A percentile compares a stretch with the other conserved stretches of the same genome.
These are phyloP conservation scores for Celastrina argiolus DNA, from an alignment of 2,888 invertebrate species.

Conservation along the genomic window DNA sequence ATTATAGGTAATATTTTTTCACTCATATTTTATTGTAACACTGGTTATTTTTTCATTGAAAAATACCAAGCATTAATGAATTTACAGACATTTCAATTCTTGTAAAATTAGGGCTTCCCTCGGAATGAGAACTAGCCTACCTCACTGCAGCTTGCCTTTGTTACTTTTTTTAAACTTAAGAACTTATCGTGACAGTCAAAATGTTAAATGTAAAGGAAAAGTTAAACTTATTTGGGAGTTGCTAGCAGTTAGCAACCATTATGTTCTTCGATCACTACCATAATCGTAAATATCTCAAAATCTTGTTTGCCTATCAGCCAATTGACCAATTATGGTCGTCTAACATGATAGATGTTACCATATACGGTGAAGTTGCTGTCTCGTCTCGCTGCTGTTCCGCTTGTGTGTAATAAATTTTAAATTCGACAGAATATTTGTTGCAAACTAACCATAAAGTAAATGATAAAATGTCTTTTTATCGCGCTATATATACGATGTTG, in stretches of 20 bases:
- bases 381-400: not conserved
- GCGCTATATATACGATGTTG: too few species aligned
- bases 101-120: too few species aligned
- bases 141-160: too few species aligned
- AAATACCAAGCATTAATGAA: too few species aligned
- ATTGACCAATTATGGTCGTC: not conserved
- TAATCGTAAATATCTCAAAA: not conserved
- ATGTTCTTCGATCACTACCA: not conserved
- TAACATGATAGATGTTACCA: not conserved
- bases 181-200: not conserved
- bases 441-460: not conserved
- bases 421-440: not conserved
- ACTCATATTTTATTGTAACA: too few species aligned
- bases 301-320: not conserved
- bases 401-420: not conserved
- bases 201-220: not conserved
- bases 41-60: too few species aligned
- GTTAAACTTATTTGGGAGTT: not conserved
- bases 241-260: not conserved
- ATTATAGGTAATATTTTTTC: too few species aligned
- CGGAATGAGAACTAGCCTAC: too few species aligned
- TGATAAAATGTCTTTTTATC: too few species aligned
- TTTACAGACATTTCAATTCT: too few species aligned
- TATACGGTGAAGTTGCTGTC: not conserved
- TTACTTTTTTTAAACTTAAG: too few species aligned